Base-by-base conservation (phyloP, 2,888 invertebrate genomes). In the Aleiodes testaceus region DNA sequence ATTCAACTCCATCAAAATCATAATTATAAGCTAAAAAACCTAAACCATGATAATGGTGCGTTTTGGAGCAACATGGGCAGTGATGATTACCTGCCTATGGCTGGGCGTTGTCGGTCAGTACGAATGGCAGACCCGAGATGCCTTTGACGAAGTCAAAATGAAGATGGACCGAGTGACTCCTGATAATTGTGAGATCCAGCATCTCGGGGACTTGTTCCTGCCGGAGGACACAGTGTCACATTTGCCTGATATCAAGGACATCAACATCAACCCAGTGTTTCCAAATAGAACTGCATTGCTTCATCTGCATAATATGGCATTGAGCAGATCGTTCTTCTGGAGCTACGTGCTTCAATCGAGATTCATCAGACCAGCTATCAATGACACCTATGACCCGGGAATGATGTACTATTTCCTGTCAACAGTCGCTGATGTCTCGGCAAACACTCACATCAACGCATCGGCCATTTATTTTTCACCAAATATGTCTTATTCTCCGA, bases 351-450 rank as follows among this genome's bases (percentile, higher is more conserved):
- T 97, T 0, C 97, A 97, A 85, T 95, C 96, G 26, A 90, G 97
- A 75, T 96, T 96, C 80, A 96, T 96, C 78, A 90, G 96, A 30
- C 96, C 96, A 0, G 95, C 95, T 0, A 95, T 95, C 20, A 96
- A 96, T 84, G 96, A 96, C 81, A 95, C 96, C 0, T 96, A 96
- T 79, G 98, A 98, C 88, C 98, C 98, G 0, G 98, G 98, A 67
- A 96, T 99, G 93, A 97, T 98, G 96, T 98, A 98, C 84, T 97
- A 97, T 83, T 97, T 97, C 85, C 89, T 98, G 52, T 97, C 98
- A 0, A 94, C 97, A 0, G 95, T 97, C 0, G 97, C 99, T 0
- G 98, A 99, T 87, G 95, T 99, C 0, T 95, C 98, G 0, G 92
- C 97, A 0, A 98, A 97, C 88, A 94, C 95, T 0, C 93, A 94